Percentiles rank a stretch among this genome's conserved stretches.
These are phyloP conservation scores for Toxotes lorentzi DNA, from an alignment of 2,797 vertebrate species.

Conservation along the genomic window DNA sequence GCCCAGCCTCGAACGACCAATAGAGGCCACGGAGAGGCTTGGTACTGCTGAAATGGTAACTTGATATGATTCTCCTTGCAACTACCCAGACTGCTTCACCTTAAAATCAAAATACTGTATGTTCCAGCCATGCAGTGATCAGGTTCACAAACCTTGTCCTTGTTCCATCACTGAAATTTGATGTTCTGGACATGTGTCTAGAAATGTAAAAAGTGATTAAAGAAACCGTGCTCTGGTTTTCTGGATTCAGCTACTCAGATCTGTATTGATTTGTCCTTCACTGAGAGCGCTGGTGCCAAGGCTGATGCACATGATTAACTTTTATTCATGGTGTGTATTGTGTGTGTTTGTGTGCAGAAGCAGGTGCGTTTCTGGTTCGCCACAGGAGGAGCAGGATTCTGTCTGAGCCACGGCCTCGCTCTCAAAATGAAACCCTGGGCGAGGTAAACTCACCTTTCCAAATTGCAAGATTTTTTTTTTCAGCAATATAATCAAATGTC, in stretches of 20 bases:
- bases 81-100: neutral
- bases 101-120: neutral
- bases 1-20: slow-evolving; percentile 95
- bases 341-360: slow-evolving; percentile 70
- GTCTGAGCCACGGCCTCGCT: slow-evolving; percentile 93
- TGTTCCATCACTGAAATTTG: neutral
- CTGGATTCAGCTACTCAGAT: neutral
- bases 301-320: neutral
- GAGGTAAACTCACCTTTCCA: slow-evolving; percentile 80
- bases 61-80: fast-evolving
- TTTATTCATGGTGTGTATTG: slow-evolving; percentile 1
- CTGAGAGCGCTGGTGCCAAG: neutral
- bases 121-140: neutral
- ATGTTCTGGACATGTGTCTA: neutral
- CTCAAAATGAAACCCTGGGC: slow-evolving; percentile 99
- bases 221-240: neutral
- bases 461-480: neutral
- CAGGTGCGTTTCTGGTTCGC: slow-evolving; percentile 97
- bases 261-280: neutral
- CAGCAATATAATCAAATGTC: neutral
- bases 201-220: neutral
- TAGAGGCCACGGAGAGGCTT: slow-evolving; percentile 90
- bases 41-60: slow-evolving; percentile 86
- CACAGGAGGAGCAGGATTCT: slow-evolving; percentile 97
- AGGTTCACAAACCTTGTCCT: neutral